Conservation (phyloP, 1,140 invertebrate species). For the Cydia strobilella region DNA sequence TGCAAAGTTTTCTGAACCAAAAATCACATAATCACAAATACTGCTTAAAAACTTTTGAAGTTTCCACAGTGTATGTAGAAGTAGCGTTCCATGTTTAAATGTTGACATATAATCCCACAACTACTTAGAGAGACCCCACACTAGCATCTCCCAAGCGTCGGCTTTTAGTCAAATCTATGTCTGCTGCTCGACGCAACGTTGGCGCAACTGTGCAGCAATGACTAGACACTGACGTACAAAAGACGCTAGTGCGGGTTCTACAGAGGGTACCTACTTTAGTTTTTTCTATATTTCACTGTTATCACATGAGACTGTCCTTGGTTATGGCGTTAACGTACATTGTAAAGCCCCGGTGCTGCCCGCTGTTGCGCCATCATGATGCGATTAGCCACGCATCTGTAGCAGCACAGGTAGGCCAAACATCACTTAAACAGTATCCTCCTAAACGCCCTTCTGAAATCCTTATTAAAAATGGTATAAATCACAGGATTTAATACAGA, state of each 20-base stretch:
- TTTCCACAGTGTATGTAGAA: not conserved
- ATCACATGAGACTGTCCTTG: constrained; percentile 26
- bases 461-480: constrained; percentile 99
- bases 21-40: not conserved
- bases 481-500: constrained; percentile 99
- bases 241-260: not conserved
- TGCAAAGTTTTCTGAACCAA: not conserved
- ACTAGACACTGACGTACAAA: too few relatives aligned
- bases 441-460: constrained; percentile 97
- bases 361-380: constrained; percentile 81
- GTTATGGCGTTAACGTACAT: constrained; percentile 62
- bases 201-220: too few relatives aligned
- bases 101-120: too few relatives aligned
- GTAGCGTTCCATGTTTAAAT: too few relatives aligned
- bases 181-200: too few relatives aligned
- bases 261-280: not conserved
- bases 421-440: constrained; percentile 97
- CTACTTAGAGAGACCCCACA: too few relatives aligned
- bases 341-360: constrained; percentile 82
- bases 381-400: constrained; percentile 82
- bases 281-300: constrained; percentile 10
- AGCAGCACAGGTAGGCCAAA: constrained; percentile 89
- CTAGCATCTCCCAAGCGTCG: too few relatives aligned
- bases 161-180: too few relatives aligned
- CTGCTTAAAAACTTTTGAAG: not conserved